Conservation (phyloP, 2,888 invertebrate genomes). For the Mesorhabditis belari region DNA sequence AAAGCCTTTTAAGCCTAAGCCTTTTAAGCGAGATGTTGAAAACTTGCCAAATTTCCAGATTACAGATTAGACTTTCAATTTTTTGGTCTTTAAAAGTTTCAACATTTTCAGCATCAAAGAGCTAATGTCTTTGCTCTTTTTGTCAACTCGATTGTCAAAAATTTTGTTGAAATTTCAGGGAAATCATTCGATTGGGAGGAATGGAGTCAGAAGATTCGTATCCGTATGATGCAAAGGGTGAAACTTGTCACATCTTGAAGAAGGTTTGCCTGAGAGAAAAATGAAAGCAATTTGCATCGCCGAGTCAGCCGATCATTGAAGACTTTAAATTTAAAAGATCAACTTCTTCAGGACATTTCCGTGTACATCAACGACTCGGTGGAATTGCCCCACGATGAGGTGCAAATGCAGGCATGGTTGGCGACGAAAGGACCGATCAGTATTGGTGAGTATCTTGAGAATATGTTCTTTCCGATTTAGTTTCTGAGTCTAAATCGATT, state of each 20-base stretch:
- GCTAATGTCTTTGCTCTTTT: neutral
- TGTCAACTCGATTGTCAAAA: neutral
- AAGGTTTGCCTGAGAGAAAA: slow-evolving; percentile 1
- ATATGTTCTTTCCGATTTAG: too few relatives aligned
- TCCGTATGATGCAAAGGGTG: slow-evolving; percentile 66
- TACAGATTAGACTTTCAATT: neutral
- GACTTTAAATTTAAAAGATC: too few relatives aligned
- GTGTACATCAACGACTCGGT: slow-evolving; percentile 51
- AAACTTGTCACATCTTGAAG: slow-evolving; percentile 36
- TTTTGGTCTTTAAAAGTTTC: neutral
- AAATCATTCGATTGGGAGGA: slow-evolving; percentile 67
- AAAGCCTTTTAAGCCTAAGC: too few relatives aligned
- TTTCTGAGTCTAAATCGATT: too few relatives aligned
- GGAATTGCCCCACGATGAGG: slow-evolving; percentile 47
- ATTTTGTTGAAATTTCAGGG: slow-evolving; percentile 24
- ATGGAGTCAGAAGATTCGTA: slow-evolving; percentile 81
- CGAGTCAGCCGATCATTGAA: too few relatives aligned
- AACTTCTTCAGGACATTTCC: slow-evolving; percentile 20
- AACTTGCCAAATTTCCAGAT: too few relatives aligned
- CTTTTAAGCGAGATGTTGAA: too few relatives aligned
- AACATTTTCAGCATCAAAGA: neutral
- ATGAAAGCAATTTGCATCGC: neutral
- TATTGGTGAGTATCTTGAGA: slow-evolving; percentile 35
- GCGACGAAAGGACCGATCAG: slow-evolving; percentile 50
- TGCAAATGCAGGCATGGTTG: slow-evolving; percentile 44